Conservation (phyloP, 2,888 invertebrate species). For the Drosophila maculinotata region DNA sequence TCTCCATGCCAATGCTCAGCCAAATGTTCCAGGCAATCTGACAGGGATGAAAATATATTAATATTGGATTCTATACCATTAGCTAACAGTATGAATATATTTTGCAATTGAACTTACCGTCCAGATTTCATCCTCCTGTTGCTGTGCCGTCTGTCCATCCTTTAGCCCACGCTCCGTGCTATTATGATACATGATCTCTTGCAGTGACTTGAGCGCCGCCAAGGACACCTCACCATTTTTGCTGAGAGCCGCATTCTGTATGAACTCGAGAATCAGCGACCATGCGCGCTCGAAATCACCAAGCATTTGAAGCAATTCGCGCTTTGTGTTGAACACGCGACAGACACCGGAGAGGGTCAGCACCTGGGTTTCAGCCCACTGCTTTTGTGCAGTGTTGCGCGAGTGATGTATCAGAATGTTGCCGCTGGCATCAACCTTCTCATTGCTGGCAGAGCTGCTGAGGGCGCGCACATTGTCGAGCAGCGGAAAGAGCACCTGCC, state of each 20-base stretch:
- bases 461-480: slow-evolving; percentile 93
- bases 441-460: slow-evolving; percentile 88
- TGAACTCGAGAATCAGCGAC: slow-evolving; percentile 96
- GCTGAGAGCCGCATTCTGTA: slow-evolving; percentile 95
- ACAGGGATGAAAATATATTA: not conserved
- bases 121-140: slow-evolving; percentile 89
- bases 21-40: slow-evolving; percentile 92
- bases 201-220: slow-evolving; percentile 98
- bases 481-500: slow-evolving; percentile 98
- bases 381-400: slow-evolving; percentile 98
- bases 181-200: slow-evolving; percentile 94
- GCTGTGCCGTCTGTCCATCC: slow-evolving; percentile 72
- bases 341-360: slow-evolving; percentile 96
- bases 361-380: slow-evolving; percentile 99
- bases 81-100: too few relatives aligned
- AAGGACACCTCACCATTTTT: slow-evolving; percentile 98
- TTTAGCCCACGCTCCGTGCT: slow-evolving; percentile 75
- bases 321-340: slow-evolving; percentile 96
- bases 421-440: slow-evolving; percentile 93
- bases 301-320: slow-evolving; percentile 91
- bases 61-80: too few relatives aligned
- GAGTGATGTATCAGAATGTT: slow-evolving; percentile 99
- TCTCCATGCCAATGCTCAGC: slow-evolving; percentile 93
- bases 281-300: slow-evolving; percentile 97
- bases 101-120: slow-evolving; percentile 85